phyloP scores from a whole-genome alignment of 2,113 vertebrate genomes.

The Tupaia tana region DNA sequence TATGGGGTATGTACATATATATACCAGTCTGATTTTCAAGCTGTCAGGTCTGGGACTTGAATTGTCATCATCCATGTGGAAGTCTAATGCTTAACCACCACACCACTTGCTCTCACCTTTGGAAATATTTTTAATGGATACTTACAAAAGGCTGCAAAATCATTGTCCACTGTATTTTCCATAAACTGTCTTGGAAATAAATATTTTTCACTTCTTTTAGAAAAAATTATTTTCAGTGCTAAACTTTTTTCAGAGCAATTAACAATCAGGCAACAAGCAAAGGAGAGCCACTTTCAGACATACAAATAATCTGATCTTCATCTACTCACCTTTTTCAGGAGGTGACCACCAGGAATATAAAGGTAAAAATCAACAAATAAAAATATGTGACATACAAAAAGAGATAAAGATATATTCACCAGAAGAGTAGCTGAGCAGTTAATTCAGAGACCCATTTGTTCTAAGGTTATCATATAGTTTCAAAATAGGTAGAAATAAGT shows the following conservation, averaged over 20 bases:
- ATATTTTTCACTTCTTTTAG: neutral
- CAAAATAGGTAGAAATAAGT: neutral
- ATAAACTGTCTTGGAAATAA: neutral
- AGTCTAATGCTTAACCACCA: too few species aligned
- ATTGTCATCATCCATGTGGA: too few species aligned
- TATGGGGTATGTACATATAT: too few species aligned
- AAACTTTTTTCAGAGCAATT: neutral
- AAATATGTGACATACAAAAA: neutral
- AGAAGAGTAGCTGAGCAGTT: neutral
- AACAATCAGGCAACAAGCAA: neutral
- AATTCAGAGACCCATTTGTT: neutral
- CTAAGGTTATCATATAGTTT: neutral
- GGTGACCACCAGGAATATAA: neutral
- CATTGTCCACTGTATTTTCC: neutral
- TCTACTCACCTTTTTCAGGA: neutral
- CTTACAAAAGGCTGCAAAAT: neutral
- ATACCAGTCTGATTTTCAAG: too few species aligned
- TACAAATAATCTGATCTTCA: neutral
- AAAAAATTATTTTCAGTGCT: neutral
- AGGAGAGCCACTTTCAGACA: neutral
- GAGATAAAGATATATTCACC: rapidly evolving
- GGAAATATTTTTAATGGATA: neutral
- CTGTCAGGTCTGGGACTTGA: too few species aligned
- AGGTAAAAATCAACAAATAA: neutral
- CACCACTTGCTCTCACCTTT: too few species aligned